A percentile compares a stretch with the other conserved stretches of the same genome.
Conservation (phyloP, 2,113 vertebrate genomes). For the Ornithorhynchus anatinus region DNA sequence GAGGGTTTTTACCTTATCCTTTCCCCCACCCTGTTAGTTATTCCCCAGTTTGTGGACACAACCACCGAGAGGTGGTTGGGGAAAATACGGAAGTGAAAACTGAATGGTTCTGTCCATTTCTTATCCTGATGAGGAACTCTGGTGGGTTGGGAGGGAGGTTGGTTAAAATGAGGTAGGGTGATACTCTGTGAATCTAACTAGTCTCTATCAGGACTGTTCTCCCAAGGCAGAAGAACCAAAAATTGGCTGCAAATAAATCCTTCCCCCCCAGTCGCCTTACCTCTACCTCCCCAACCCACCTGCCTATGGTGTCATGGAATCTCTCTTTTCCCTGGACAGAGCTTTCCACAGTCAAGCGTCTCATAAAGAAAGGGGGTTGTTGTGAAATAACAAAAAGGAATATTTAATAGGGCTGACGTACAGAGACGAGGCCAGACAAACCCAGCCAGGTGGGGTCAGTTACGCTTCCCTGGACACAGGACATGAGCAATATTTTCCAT, state of each 20-base stretch:
- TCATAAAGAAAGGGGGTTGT: constrained; percentile 58
- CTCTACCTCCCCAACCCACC: constrained; percentile 52
- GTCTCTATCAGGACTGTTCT: not conserved
- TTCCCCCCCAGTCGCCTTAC: not conserved
- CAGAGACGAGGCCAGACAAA: constrained; percentile 65
- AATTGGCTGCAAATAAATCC: constrained; percentile 14
- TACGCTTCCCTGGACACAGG: constrained; percentile 54
- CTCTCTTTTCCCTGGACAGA: constrained; percentile 52
- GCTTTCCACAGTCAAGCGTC: constrained; percentile 61
- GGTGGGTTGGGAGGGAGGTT: not conserved
- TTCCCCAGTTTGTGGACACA: not conserved
- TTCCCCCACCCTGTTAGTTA: accelerated
- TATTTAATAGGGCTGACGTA: constrained; percentile 67
- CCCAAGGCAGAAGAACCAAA: not conserved
- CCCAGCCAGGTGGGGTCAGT: constrained; percentile 63
- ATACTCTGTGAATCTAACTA: not conserved
- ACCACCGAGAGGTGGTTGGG: not conserved
- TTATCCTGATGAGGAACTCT: not conserved
- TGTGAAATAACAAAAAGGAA: constrained; percentile 70
- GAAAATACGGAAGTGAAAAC: not conserved
- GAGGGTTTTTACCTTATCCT: not conserved
- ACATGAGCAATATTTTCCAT: constrained; percentile 73
- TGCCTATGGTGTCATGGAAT: constrained; percentile 73
- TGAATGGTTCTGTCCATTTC: not conserved
- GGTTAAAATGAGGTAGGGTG: not conserved